Evolutionary conservation across 2,113 vertebrate genomes (phyloP), one percentile per base, ranked within the genome.

Genomic region (Heliornis fulica): DNA sequence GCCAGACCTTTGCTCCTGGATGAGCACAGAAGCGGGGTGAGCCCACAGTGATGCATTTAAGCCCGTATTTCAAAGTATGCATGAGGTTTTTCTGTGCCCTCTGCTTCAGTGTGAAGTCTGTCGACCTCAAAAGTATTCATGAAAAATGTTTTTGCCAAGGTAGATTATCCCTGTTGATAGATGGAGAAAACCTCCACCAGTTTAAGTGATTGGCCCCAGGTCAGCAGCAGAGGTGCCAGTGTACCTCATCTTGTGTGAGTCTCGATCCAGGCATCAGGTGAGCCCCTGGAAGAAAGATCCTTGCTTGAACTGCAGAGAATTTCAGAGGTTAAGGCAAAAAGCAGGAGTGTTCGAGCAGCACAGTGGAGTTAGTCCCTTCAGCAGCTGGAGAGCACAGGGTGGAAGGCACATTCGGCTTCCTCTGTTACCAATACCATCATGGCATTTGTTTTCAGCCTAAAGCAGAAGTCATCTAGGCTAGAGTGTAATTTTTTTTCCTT

Each of bases 401-500:
- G 56, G 18, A 59, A 70, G 45, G 57, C 53, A 40, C 34, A 4
- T 69, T 32, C 3, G 4, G 57, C 78, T 64, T 91, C 90, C 65
- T 75, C 46, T 59, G 45, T 14, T 66, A 28, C 57, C 5, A 3
- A 46, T 59, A 54, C 54, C 38, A 50, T 45, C 2, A 21, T 66
- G 74, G 69, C n/a, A 25, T 91, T 94, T 94, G 43, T 43, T 91
- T 77, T 90, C 75, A 71, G 48, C 43, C 46, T 38, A 41, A 91
- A 82, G 56, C 70, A 93, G 31, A 79, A 90, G 14, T 31, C 48
- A 31, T 43, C 53, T 68, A 46, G 48, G 54, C 34, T 70, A 34
- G 60, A 77, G 40, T 56, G 48, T 66, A 7, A 1, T 12, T 34
- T 21, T 50, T n/a, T 74, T 92, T 79, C 34, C 77, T 61, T 76